Percentiles rank a stretch among this genome's conserved stretches.
Conservation (phyloP, 2,113 vertebrate genomes). For the Phainopepla nitens region DNA sequence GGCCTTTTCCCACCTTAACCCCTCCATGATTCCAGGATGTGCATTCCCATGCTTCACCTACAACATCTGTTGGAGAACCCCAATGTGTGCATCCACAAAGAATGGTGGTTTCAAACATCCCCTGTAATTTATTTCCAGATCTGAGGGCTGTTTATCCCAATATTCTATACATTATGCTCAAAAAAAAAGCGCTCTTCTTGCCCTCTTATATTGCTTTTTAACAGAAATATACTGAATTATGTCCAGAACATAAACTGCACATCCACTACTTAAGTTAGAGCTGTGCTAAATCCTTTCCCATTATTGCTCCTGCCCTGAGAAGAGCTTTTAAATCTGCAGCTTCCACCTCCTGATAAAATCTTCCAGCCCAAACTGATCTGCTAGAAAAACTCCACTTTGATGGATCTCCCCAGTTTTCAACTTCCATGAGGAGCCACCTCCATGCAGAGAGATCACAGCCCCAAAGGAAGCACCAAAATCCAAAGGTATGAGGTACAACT, state of each 20-base stretch:
- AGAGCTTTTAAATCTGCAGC: not conserved
- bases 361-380: not conserved
- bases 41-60: not conserved
- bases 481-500: not conserved
- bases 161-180: not conserved
- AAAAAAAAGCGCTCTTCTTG: not conserved
- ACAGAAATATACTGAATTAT: not conserved
- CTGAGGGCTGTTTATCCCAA: not conserved
- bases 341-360: not conserved
- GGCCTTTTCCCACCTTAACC: not conserved
- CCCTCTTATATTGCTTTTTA: not conserved
- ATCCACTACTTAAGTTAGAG: not conserved
- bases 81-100: not conserved
- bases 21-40: not conserved
- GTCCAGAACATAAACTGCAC: not conserved
- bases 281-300: not conserved
- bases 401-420: rapidly evolving
- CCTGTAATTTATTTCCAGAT: not conserved
- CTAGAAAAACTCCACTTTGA: not conserved
- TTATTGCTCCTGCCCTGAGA: not conserved
- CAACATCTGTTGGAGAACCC: not conserved
- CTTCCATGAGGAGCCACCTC: not conserved
- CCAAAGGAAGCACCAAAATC: not conserved
- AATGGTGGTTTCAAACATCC: not conserved
- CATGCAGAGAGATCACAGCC: rapidly evolving